phyloP scores from a whole-genome alignment of 2,888 invertebrate species.

The Thecocarcelia acutangulata region DNA sequence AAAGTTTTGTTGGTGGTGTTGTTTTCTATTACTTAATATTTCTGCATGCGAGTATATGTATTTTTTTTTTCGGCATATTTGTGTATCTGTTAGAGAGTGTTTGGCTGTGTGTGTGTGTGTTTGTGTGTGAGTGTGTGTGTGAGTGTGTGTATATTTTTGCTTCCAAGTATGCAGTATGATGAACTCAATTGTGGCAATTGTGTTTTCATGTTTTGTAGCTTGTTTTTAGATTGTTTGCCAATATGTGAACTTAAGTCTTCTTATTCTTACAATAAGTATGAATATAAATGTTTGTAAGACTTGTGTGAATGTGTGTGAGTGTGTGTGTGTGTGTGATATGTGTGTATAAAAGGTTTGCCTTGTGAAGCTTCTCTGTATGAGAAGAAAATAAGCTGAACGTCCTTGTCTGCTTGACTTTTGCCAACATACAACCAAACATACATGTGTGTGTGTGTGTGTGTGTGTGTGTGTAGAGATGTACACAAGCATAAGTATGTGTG shows the following conservation, averaged over 20 bases:
- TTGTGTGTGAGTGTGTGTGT: conserved; percentile 28
- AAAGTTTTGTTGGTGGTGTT: background rate
- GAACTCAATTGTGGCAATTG: conserved; percentile 69
- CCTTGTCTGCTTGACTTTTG: conserved; percentile 62
- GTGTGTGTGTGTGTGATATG: conserved; percentile 2
- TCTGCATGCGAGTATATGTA: conserved; percentile 3
- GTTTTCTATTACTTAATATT: conserved; percentile 11
- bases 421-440: conserved; percentile 26
- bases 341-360: conserved; percentile 19
- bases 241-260: conserved; percentile 69
- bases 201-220: conserved; percentile 57
- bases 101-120: too few relatives aligned
- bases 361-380: conserved; percentile 15
- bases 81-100: too few relatives aligned
- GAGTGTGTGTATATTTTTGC: conserved; percentile 7
- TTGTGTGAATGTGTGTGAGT: background rate
- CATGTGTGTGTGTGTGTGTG: conserved; percentile 10
- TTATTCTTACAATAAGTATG: conserved; percentile 60
- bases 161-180: conserved; percentile 48
- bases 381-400: conserved; percentile 56
- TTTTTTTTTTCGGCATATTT: too few relatives aligned
- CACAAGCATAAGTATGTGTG: background rate
- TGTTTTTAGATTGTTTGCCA: conserved; percentile 65
- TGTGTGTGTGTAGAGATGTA: conserved; percentile 2
- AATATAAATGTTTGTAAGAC: background rate